A percentile compares a stretch with the other conserved stretches of the same genome.
phyloP scores from a whole-genome alignment of 92 coral and sea anemone genomes.

The Plumapathes pennacea region DNA sequence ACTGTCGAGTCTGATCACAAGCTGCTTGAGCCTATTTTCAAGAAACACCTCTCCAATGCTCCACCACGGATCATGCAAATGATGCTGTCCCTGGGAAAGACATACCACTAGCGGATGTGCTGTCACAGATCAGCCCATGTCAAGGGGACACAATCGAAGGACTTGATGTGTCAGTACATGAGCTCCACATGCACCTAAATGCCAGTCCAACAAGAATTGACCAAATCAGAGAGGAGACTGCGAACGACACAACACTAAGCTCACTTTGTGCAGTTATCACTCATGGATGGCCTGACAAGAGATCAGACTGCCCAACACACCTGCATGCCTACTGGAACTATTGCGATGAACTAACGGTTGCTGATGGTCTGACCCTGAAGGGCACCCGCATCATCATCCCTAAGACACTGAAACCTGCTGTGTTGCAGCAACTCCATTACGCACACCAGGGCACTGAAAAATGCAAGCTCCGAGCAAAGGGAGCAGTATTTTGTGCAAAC shows the following conservation, averaged over 20 bases:
- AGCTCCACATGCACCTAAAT: conserved; percentile 63
- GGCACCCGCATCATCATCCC: conserved; percentile 59
- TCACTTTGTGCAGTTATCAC: conserved; percentile 53
- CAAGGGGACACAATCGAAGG: conserved; percentile 61
- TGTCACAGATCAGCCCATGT: conserved; percentile 53
- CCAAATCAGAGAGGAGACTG: conserved; percentile 43
- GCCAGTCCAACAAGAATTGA: conserved; percentile 57
- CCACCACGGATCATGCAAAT: conserved; percentile 70
- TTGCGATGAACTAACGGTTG: conserved; percentile 45
- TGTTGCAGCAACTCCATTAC: conserved; percentile 62
- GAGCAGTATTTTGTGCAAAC: conserved; percentile 65
- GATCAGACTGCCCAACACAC: conserved; percentile 57
- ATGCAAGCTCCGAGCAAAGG: conserved; percentile 71
- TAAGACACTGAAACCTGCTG: conserved; percentile 37
- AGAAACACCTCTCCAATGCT: conserved; percentile 49
- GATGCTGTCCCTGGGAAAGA: conserved; percentile 71
- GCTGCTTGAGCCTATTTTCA: conserved; percentile 58
- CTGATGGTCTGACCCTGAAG: conserved; percentile 55
- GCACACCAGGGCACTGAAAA: conserved; percentile 76
- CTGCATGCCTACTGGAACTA: conserved; percentile 59
- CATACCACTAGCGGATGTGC: conserved; percentile 56
- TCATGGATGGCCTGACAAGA: conserved; percentile 61
- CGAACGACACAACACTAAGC: conserved; percentile 33
- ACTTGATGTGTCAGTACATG: conserved; percentile 59
- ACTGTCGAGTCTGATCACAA: conserved; percentile 62